A percentile compares a stretch with the other conserved stretches of the same genome.
Evolutionary conservation across 2,113 vertebrate genomes (phyloP).

Genomic region (Brachionichthys hirsutus): DNA sequence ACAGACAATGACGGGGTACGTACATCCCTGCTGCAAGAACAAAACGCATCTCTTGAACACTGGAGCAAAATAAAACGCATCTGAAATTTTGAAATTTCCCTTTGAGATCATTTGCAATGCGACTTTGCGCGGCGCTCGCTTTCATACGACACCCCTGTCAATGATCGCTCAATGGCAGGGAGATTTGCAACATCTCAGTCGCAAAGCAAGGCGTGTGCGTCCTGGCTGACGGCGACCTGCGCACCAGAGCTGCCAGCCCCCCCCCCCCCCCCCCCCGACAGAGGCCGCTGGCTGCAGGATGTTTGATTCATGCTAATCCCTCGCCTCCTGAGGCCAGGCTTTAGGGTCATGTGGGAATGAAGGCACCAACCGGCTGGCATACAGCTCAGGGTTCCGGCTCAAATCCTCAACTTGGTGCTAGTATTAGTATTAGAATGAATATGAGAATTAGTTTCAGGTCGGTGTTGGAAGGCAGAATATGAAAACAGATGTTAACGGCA

Average conservation of each 20-base stretch:
- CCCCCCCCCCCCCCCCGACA: too few relatives aligned
- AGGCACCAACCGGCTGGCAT: constrained; percentile 67
- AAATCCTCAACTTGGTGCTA: constrained; percentile 70
- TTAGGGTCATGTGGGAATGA: constrained; percentile 73
- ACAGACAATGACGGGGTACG: constrained; percentile 31
- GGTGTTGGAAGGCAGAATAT: constrained; percentile 76
- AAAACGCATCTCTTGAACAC: constrained; percentile 38
- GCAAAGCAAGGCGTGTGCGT: constrained; percentile 10
- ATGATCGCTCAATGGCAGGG: not conserved
- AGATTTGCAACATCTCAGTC: not conserved
- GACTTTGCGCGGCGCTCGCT: not conserved
- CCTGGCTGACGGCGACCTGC: constrained; percentile 30
- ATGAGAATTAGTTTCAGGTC: constrained; percentile 73
- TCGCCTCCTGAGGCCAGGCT: constrained; percentile 61
- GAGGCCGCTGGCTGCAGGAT: constrained; percentile 57
- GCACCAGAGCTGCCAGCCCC: constrained; percentile 21
- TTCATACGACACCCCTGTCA: not conserved
- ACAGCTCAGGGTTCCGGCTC: constrained; percentile 67
- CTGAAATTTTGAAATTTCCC: too few relatives aligned
- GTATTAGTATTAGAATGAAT: constrained; percentile 75
- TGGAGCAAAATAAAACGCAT: not conserved
- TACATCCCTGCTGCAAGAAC: constrained; percentile 44
- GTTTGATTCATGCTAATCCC: constrained; percentile 68
- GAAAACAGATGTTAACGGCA: constrained; percentile 76
- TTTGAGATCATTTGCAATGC: not conserved